Conservation (phyloP, 2,888 invertebrate genomes). For the Achlya flavicornis region DNA sequence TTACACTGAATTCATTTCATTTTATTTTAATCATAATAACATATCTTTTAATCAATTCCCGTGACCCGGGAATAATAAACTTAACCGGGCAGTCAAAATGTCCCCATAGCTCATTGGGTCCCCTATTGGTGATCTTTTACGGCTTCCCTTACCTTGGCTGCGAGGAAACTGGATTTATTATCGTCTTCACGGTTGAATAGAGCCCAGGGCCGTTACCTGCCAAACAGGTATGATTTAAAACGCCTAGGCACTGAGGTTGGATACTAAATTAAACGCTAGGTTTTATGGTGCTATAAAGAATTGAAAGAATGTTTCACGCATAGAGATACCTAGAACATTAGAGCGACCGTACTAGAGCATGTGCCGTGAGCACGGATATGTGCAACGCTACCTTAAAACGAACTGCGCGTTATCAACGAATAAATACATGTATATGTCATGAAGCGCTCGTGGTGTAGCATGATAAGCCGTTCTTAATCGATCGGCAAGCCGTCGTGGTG, state of each 20-base stretch:
- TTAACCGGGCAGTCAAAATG: slow-evolving; percentile 22
- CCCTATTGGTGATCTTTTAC: slow-evolving; percentile 43
- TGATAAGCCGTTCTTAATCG: no score
- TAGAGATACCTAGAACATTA: no score
- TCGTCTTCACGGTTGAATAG: slow-evolving; percentile 62
- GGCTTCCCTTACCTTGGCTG: slow-evolving; percentile 37
- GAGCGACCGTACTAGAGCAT: no score
- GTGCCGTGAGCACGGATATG: no score
- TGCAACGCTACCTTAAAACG: no score
- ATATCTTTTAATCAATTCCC: neutral
- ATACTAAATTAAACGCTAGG: slow-evolving; percentile 57
- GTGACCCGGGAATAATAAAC: neutral
- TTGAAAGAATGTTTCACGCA: neutral
- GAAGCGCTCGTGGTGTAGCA: no score
- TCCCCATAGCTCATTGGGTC: slow-evolving; percentile 53
- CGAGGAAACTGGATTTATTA: slow-evolving; percentile 62
- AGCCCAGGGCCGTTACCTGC: slow-evolving; percentile 54
- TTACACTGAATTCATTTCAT: no score
- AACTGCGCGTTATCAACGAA: no score
- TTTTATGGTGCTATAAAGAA: slow-evolving; percentile 1
- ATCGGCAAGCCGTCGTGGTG: no score
- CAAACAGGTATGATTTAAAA: slow-evolving; percentile 70
- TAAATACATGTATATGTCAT: no score
- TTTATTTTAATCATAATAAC: neutral
- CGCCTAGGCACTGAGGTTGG: slow-evolving; percentile 50